Evolutionary conservation across 2,888 invertebrate species (phyloP).

Genomic region (Heliconius aoede): DNA sequence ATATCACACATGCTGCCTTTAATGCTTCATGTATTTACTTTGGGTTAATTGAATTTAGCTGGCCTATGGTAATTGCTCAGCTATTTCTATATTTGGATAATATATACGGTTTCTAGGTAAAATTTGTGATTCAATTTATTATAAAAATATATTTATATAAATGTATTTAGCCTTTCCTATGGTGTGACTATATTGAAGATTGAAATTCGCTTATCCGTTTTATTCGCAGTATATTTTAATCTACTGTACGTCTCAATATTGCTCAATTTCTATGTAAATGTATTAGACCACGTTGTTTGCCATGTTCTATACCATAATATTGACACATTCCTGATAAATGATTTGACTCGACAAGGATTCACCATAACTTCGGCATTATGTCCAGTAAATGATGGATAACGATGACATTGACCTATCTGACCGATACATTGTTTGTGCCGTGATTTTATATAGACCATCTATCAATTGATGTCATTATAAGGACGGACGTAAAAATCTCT

Average conservation of each 20-base stretch:
- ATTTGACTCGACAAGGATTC: conserved; percentile 56
- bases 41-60: conserved; percentile 22
- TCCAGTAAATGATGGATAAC: conserved; percentile 64
- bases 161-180: neutral
- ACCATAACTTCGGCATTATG: conserved; percentile 60
- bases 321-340: conserved; percentile 67
- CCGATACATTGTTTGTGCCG: conserved; percentile 29
- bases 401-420: conserved; percentile 67
- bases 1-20: conserved; percentile 21
- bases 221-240: neutral
- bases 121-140: neutral
- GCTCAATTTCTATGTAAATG: neutral
- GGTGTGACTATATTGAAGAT: too few species aligned
- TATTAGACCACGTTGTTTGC: neutral
- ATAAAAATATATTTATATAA: neutral
- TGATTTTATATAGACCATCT: conserved; percentile 11
- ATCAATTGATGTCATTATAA: conserved; percentile 7
- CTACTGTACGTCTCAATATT: neutral
- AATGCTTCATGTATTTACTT: conserved; percentile 25
- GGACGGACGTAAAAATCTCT: neutral
- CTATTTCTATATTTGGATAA: neutral
- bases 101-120: neutral
- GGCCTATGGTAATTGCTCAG: neutral
- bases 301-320: conserved; percentile 45
- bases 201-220: too few species aligned